A percentile compares a stretch with the other conserved stretches of the same genome.
phyloP scores from a whole-genome alignment of 1,140 invertebrate species.

The Aphaenogaster floridana region DNA sequence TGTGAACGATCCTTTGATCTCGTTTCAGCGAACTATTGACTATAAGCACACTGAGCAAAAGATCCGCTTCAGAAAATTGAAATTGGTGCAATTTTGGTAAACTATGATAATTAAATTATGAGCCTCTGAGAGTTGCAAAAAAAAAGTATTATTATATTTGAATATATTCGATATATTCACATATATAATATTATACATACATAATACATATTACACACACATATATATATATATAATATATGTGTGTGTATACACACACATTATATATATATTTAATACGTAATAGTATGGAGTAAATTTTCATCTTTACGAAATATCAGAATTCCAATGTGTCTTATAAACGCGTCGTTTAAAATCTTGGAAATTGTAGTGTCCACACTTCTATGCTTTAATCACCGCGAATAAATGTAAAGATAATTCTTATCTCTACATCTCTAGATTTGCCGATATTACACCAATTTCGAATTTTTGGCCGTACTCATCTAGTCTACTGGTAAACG shows the following conservation, averaged over 20 bases:
- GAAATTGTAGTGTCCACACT: background rate
- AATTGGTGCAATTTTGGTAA: slow-evolving; percentile 23
- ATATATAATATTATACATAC: background rate
- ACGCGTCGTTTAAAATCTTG: background rate
- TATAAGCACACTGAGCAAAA: background rate
- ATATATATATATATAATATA: background rate
- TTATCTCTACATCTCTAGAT: background rate
- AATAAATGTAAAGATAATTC: background rate
- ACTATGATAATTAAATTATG: background rate
- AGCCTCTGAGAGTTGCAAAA: background rate
- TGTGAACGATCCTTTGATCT: slow-evolving; percentile 22
- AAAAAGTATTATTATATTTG: background rate
- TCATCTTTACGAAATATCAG: background rate
- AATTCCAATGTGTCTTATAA: background rate
- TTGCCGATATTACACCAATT: background rate
- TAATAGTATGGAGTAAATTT: background rate
- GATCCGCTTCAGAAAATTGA: background rate
- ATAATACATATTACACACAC: background rate
- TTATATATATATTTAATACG: background rate
- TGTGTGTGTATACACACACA: background rate
- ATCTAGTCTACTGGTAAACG: slow-evolving; percentile 30
- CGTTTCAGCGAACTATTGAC: slow-evolving; percentile 3
- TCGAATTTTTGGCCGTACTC: background rate
- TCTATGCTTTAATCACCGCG: background rate
- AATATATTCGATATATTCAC: background rate